These are phyloP conservation scores for Chiridota heheva DNA, from an alignment of 35 echinoderm and acorn worm species.

Conservation along the genomic window DNA sequence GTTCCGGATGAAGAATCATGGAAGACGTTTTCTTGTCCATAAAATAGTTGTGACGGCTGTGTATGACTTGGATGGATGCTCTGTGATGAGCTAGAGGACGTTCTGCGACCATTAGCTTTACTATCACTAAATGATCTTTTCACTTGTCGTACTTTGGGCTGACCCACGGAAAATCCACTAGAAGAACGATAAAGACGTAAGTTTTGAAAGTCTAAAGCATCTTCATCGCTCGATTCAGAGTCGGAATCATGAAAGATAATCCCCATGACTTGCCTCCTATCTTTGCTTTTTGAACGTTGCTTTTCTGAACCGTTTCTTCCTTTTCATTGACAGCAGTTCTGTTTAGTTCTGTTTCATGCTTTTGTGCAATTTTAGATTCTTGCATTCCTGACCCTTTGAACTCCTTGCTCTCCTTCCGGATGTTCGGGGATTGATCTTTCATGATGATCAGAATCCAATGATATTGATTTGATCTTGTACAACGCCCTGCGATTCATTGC, in stretches of 20 bases:
- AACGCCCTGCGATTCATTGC: conserved; percentile 65
- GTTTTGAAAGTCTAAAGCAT: conserved; percentile 53
- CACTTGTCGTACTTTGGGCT: conserved; percentile 29
- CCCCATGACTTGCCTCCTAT: conserved; percentile 23
- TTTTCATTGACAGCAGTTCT: neutral
- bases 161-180: conserved; percentile 2
- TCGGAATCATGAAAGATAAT: conserved; percentile 71
- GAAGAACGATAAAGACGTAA: conserved; percentile 34
- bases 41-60: conserved; percentile 22
- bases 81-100: conserved; percentile 5
- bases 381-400: conserved; percentile 23
- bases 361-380: neutral
- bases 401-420: neutral
- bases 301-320: conserved; percentile 6
- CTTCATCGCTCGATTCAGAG: conserved; percentile 64
- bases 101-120: conserved; percentile 34
- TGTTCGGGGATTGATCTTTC: neutral
- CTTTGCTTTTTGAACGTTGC: conserved; percentile 32
- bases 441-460: conserved; percentile 33
- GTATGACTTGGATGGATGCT: conserved; percentile 28
- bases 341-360: conserved; percentile 6
- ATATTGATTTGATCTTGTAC: conserved; percentile 37
- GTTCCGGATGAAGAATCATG: conserved; percentile 26
- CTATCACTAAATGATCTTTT: conserved; percentile 76
- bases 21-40: conserved; percentile 34